Percentiles rank a stretch among this genome's conserved stretches.
phyloP scores from a whole-genome alignment of 2,113 vertebrate species.

The Silurus asotus region DNA sequence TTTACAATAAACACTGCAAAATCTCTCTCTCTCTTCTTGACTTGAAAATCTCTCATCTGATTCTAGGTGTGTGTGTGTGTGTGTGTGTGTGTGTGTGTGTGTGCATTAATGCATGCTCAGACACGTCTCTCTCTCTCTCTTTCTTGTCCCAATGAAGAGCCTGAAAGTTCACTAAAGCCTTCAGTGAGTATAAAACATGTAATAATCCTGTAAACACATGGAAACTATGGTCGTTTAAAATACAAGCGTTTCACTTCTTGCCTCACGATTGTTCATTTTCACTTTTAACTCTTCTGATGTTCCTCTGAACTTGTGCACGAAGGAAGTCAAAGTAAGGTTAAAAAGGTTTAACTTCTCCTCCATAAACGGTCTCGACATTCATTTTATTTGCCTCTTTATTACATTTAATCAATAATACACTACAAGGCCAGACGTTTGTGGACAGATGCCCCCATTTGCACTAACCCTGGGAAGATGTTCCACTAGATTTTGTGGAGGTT shows the following conservation, averaged over 20 bases:
- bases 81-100: constrained; percentile 4
- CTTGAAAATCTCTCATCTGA: neutral
- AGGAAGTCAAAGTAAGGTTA: neutral
- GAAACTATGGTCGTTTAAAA: neutral
- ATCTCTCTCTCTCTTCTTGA: neutral
- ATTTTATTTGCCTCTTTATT: too few species aligned
- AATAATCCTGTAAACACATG: neutral
- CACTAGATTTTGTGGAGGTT: too few species aligned
- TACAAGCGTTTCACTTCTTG: neutral
- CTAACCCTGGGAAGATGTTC: too few species aligned
- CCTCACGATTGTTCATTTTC: neutral
- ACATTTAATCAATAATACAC: too few species aligned
- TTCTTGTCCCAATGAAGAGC: neutral
- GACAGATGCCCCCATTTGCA: too few species aligned
- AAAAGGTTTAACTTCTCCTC: neutral
- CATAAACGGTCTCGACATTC: neutral
- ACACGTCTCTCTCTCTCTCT: neutral
- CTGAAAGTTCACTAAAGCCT: constrained; percentile 2
- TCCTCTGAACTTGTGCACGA: neutral
- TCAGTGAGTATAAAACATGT: neutral
- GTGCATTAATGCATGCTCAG: constrained; percentile 8
- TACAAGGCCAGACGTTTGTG: too few species aligned
- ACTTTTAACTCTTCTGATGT: neutral
- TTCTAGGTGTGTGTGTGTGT: neutral
- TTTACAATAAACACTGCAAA: neutral